Percentiles rank a stretch among this genome's conserved stretches.
Evolutionary conservation across 2,888 invertebrate species (phyloP).

Genomic region (Cosmia trapezina): DNA sequence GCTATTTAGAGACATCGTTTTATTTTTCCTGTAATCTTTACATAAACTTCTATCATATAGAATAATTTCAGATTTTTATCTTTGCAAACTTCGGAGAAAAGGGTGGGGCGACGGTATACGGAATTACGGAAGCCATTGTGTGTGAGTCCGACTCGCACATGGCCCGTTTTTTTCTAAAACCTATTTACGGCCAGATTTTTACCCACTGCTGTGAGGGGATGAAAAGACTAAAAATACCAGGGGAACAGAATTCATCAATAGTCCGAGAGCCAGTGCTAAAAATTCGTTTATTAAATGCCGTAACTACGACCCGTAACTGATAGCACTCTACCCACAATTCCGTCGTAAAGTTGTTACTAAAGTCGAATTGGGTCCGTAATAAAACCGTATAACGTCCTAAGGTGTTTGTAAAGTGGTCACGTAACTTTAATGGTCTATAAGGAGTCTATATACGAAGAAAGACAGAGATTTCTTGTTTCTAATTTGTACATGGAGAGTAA

Average conservation of each 20-base stretch:
- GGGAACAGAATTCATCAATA: constrained; percentile 26
- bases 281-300: constrained; percentile 55
- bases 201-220: neutral
- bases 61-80: no score
- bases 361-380: constrained; percentile 50
- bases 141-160: no score
- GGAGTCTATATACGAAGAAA: neutral
- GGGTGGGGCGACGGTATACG: no score
- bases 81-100: no score
- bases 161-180: neutral
- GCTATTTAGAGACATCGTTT: no score
- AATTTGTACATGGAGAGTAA: neutral
- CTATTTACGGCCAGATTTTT: neutral
- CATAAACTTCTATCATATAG: no score
- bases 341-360: constrained; percentile 58
- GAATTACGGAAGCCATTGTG: no score
- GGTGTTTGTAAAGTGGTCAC: constrained; percentile 58
- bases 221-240: constrained; percentile 34
- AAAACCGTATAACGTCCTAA: constrained; percentile 48
- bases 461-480: constrained; percentile 1
- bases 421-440: constrained; percentile 40
- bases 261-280: constrained; percentile 26
- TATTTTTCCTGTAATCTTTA: no score
- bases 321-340: constrained; percentile 51
- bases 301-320: constrained; percentile 44